Conservation (phyloP, 2,888 invertebrate species). For the Brachyptera risi region DNA sequence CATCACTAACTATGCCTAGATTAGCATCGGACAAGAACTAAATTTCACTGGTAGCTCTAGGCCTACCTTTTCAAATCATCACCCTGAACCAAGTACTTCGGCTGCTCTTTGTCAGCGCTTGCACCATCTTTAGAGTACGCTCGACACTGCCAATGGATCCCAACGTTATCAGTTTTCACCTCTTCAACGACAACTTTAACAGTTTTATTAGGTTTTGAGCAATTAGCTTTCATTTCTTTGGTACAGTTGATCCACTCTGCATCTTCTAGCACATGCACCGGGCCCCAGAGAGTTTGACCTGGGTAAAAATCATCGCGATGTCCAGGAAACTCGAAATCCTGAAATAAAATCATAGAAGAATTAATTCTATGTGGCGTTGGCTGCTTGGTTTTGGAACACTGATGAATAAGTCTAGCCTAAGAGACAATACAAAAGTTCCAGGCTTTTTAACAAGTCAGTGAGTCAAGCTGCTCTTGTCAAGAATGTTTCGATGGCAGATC, state of each 20-base stretch:
- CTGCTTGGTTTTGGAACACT: no score
- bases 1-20: no score
- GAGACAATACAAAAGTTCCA: no score
- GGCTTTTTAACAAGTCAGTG: no score
- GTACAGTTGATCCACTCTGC: slow-evolving; percentile 78
- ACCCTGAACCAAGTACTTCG: slow-evolving; percentile 62
- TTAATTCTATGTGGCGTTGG: no score
- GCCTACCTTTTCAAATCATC: slow-evolving; percentile 67
- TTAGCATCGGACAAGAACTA: no score
- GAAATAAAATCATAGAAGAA: slow-evolving; percentile 35
- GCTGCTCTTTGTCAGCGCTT: slow-evolving; percentile 57
- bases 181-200: slow-evolving; percentile 66
- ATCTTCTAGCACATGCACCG: slow-evolving; percentile 66
- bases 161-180: slow-evolving; percentile 73
- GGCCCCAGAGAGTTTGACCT: slow-evolving; percentile 71
- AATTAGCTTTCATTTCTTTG: slow-evolving; percentile 61
- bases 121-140: slow-evolving; percentile 57
- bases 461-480: no score
- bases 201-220: slow-evolving; percentile 44
- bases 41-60: background rate
- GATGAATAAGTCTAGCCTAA: no score
- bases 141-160: slow-evolving; percentile 84
- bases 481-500: background rate
- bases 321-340: slow-evolving; percentile 55
- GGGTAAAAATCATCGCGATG: slow-evolving; percentile 58